A percentile compares a stretch with the other conserved stretches of the same genome.
Evolutionary conservation across 2,888 invertebrate species (phyloP).

Genomic region (Pantelozetes paolii): DNA sequence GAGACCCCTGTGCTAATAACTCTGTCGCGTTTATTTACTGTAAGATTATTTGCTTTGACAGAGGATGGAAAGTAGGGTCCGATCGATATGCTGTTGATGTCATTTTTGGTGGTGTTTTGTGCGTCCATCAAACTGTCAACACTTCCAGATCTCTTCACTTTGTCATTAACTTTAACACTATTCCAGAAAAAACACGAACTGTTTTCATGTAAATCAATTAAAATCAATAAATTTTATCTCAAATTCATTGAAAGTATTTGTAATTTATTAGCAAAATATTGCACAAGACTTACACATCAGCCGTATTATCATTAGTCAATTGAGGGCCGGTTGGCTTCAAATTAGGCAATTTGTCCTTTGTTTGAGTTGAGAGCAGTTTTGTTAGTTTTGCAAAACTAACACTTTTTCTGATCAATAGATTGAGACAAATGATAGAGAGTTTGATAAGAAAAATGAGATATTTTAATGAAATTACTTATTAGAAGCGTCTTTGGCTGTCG

Average conservation of each 20-base stretch:
- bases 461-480: constrained; percentile 7
- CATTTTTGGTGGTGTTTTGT: constrained; percentile 20
- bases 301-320: background rate
- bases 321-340: constrained; percentile 38
- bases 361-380: constrained; percentile 45
- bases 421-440: background rate
- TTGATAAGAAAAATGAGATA: background rate
- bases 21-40: constrained; percentile 2
- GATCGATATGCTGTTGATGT: constrained; percentile 8
- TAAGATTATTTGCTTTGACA: background rate
- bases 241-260: background rate
- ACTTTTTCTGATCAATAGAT: constrained; percentile 36
- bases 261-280: background rate
- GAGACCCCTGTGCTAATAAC: background rate
- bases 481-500: constrained; percentile 25
- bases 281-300: constrained; percentile 36
- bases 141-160: constrained; percentile 38
- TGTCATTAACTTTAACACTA: constrained; percentile 16
- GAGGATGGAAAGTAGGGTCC: background rate
- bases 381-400: constrained; percentile 47
- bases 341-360: constrained; percentile 45
- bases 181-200: constrained; percentile 45
- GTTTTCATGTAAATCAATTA: constrained; percentile 1
- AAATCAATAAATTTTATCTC: background rate
- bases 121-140: constrained; percentile 40